Conservation (phyloP, 2,113 vertebrate genomes). For the Arenaria interpres region DNA sequence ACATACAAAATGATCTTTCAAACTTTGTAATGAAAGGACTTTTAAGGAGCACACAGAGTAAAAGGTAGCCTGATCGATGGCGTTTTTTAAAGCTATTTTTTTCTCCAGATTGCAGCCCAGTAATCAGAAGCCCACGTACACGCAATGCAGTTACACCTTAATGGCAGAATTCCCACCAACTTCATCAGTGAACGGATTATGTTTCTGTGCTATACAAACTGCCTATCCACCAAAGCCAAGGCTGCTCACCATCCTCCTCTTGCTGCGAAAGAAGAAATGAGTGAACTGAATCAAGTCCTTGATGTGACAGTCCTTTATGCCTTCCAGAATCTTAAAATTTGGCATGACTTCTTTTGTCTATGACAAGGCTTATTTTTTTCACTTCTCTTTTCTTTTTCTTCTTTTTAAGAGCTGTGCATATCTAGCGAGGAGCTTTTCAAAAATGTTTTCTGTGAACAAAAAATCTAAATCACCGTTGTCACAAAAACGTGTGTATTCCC, state of each 20-base stretch:
- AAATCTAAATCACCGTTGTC: not conserved
- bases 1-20: not conserved
- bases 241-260: not conserved
- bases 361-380: not conserved
- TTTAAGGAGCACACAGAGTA: not conserved
- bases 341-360: not conserved
- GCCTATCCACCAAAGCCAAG: not conserved
- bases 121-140: not conserved
- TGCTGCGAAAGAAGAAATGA: not conserved
- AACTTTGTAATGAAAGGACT: not conserved
- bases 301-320: not conserved
- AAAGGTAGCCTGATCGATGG: not conserved
- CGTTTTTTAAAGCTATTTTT: not conserved
- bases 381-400: not conserved
- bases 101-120: not conserved
- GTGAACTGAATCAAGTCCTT: not conserved
- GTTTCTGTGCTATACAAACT: not conserved
- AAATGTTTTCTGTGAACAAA: not conserved
- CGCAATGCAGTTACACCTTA: not conserved
- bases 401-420: not conserved
- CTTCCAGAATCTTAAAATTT: not conserved
- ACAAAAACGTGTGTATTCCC: not conserved
- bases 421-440: not conserved
- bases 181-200: not conserved
- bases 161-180: not conserved